Conservation (phyloP, 2,888 invertebrate genomes). For the Tetanocera ferruginea region DNA sequence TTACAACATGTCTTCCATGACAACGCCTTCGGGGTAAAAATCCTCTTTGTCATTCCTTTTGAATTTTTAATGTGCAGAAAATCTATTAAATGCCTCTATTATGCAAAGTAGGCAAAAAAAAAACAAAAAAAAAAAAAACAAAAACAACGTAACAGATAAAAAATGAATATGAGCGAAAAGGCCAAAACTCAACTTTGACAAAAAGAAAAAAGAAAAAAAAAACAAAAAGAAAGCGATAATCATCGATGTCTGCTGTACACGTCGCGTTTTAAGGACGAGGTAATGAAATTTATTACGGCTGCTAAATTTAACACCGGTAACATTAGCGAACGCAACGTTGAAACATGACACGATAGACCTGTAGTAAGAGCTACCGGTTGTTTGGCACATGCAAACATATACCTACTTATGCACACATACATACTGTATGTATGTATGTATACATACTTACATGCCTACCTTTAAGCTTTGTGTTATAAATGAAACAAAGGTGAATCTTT, state of each 20-base stretch:
- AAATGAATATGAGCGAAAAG: neutral
- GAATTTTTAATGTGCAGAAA: slow-evolving; percentile 14
- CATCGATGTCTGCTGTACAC: slow-evolving; percentile 17
- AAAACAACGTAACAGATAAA: neutral
- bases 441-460: neutral
- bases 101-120: neutral
- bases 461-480: neutral
- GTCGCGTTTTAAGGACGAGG: neutral
- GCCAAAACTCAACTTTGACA: neutral
- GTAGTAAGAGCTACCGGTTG: neutral
- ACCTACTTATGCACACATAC: neutral
- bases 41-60: neutral
- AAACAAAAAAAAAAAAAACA: neutral
- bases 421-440: no score
- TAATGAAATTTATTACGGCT: slow-evolving; percentile 22
- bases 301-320: slow-evolving; percentile 11
- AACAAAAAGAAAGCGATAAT: slow-evolving; percentile 21
- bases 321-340: neutral
- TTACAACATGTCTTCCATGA: neutral
- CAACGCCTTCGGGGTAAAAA: neutral
- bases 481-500: slow-evolving; percentile 26
- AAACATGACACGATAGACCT: neutral
- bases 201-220: neutral
- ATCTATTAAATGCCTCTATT: neutral
- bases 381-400: neutral